Base-by-base conservation (phyloP, 2,888 invertebrate genomes). In the Synanthedon vespiformis region DNA sequence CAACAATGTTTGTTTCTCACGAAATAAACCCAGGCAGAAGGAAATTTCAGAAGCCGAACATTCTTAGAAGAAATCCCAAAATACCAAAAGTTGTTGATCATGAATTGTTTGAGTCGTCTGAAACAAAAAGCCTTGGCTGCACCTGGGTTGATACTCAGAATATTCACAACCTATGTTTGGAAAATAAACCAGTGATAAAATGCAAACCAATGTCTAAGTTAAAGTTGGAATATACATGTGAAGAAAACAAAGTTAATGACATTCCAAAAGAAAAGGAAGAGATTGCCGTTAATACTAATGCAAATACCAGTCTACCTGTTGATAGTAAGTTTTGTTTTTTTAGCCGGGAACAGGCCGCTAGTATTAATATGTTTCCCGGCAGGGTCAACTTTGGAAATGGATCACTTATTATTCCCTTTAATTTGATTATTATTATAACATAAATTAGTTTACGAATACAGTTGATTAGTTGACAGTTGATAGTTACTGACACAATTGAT, bases 41-140 rank as follows among this genome's bases (percentile, higher is more conserved):
- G 62, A 70, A 70, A 56, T 78, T 77, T 59, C 79, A 81, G 58
- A 86, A 84, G 59, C 86, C 86, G 52, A 87, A 86, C 60, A 87
- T 87, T 56, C 71, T 87, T 22, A 67, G 86, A 54, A 77, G 68
- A 57, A 82, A 75, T 56, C 51, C 72, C 10, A 81, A 77, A 54
- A 55, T 60, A 5, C 40, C 51, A 18, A 54, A 40, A 44, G 12
- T 49, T 49, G 16, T 47, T 22, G 27, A 58, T 56, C 18, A 56
- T 48, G 62, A 57, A 53, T 18, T 50, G 49, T 57, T 55, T 59
- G 70, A 71, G 64, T 65, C 70, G 65, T 58, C 55, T 40, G 57
- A 61, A 47, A 53, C 53, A 12, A 59, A 61, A 56, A 57, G 61
- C 53, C 53, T 60, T 55, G 54, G 59, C 53, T 56, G 52, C 48